Percentiles rank a stretch among this genome's conserved stretches.
phyloP scores from a whole-genome alignment of 2,113 vertebrate species.

The Petaurus breviceps region DNA sequence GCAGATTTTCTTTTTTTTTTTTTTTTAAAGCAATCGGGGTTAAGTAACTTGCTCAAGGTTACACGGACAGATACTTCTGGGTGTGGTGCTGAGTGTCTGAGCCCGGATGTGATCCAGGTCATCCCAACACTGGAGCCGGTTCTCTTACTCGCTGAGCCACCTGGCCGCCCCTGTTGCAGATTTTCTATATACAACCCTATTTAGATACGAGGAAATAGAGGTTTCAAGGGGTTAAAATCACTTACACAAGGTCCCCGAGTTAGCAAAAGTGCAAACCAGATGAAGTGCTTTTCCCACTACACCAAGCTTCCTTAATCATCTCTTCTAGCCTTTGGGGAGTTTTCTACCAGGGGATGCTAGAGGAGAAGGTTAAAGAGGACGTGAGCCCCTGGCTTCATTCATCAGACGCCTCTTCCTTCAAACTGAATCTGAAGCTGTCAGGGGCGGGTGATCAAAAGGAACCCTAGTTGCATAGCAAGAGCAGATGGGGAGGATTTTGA shows the following conservation, averaged over 20 bases:
- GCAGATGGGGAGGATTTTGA: slow-evolving; percentile 77
- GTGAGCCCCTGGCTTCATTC: slow-evolving; percentile 11
- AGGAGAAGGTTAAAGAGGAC: neutral
- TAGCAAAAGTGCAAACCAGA: neutral
- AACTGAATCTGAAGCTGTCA: slow-evolving; percentile 13
- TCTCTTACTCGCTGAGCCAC: no score
- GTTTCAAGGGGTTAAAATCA: neutral
- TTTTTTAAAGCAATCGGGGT: no score
- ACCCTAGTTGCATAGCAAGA: slow-evolving; percentile 55
- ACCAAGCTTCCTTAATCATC: neutral
- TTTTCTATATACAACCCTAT: neutral
- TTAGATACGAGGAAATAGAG: neutral
- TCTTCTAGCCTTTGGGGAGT: neutral
- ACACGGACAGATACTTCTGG: no score
- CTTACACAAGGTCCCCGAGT: neutral
- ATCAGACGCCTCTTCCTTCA: neutral
- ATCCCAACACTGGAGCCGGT: no score
- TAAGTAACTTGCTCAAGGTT: no score
- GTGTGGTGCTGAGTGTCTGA: no score
- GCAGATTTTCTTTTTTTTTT: no score
- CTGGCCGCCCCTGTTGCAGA: no score
- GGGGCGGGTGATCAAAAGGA: slow-evolving; percentile 30
- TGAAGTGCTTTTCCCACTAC: neutral
- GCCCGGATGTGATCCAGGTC: no score
- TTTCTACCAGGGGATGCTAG: neutral